phyloP scores from a whole-genome alignment of 2,113 vertebrate species.

The Cyphomyrus plagiostoma region DNA sequence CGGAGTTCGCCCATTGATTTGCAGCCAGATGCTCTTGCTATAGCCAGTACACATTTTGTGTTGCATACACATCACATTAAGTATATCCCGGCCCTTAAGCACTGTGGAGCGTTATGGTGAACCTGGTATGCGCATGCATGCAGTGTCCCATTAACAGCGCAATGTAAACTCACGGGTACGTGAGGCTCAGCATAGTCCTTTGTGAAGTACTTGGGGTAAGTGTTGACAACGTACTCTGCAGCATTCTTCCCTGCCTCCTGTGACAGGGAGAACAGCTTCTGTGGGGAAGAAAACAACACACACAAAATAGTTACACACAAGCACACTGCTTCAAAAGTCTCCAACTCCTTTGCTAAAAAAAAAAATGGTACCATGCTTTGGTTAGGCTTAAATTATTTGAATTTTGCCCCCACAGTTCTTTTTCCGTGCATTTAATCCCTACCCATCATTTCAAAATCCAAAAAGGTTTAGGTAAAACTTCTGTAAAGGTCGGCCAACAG shows the following conservation, averaged over 20 bases:
- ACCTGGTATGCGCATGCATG: neutral
- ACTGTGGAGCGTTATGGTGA: no score
- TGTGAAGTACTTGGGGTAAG: conserved; percentile 78
- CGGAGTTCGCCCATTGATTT: no score
- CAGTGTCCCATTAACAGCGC: neutral
- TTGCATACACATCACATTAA: no score
- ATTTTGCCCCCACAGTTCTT: neutral
- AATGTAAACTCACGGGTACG: conserved; percentile 67
- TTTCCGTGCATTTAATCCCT: neutral
- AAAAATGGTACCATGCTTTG: neutral
- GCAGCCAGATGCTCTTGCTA: no score
- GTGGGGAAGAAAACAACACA: conserved; percentile 3
- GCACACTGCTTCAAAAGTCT: neutral
- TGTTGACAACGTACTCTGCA: conserved; percentile 77
- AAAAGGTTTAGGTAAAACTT: neutral
- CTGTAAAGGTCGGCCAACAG: neutral
- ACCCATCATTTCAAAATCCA: neutral
- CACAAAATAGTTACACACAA: neutral
- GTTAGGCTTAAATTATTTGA: neutral
- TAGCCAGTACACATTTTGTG: no score
- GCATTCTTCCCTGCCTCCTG: conserved; percentile 80
- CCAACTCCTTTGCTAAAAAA: neutral
- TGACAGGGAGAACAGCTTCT: conserved; percentile 72
- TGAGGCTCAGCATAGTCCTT: conserved; percentile 81
- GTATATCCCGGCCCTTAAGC: no score